Base-by-base conservation (phyloP, 1,140 invertebrate species). In the Leptinotarsa lineolata region DNA sequence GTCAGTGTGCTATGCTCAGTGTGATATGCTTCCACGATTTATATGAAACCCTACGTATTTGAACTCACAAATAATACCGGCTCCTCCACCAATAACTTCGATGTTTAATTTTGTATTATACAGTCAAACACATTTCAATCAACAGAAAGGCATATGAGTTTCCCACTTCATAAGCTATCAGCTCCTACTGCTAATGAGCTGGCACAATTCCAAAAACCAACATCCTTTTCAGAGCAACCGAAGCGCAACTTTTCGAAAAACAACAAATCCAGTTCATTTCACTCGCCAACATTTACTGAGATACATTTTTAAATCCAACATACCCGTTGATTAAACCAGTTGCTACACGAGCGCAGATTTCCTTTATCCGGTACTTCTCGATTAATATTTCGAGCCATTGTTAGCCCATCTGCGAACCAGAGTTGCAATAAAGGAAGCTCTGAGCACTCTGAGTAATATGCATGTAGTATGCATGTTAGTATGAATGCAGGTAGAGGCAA, bases 381-480 rank as follows among this genome's bases (percentile, higher is more conserved):
- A 54, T 54, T 54, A 54, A 54, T 54, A 54, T 54, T 54, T 54
- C n/a, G 4, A 15, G 48, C 48, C n/a, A 54, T 54, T 54, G 48
- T 54, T n/a, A 18, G 48, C 15, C 15, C 48, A 54, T 54, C 15
- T 18, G 15, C 13, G 15, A 54, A 54, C 15, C 48, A 54, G 48
- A 54, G n/a, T 54, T 54, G 48, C 48, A 54, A 54, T 54, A 39
- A 39, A n/a, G 48, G 48, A 18, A 54, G 48, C 48, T 54, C n/a
- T n/a, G 48, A 54, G 48, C 48, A 18, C 15, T 54, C 48, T 54
- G 48, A 16, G 48, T 54, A 54, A 54, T 54, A 54, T 54, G 48
- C 48, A 54, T 54, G 48, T 54, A 54, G 48, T 54, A 54, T 54
- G 48, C 48, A 54, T 54, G 48, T 54, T 54, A 54, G 48, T 54